Conservation (phyloP, 2,797 vertebrate genomes). For the Pseudochromis fuscus region DNA sequence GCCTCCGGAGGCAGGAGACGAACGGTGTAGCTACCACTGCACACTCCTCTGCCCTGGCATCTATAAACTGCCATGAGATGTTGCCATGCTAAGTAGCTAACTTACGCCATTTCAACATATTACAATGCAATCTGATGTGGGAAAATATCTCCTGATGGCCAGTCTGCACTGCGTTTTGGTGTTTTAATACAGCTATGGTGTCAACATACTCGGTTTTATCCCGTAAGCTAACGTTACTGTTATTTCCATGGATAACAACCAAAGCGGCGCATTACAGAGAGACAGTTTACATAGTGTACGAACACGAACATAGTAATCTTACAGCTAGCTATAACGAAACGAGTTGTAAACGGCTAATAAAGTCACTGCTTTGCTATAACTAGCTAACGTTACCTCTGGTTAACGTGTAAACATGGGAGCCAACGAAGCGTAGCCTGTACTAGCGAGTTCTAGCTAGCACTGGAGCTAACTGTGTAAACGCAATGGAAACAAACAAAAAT, state of each 20-base stretch:
- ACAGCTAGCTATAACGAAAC: not conserved
- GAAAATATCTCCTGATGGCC: not conserved
- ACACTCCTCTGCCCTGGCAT: conserved; percentile 41
- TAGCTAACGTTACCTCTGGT: conserved; percentile 27
- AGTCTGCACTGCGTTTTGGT: not conserved
- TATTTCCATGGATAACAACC: not conserved
- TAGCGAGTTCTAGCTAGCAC: conserved; percentile 1
- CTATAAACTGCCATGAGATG: conserved; percentile 49
- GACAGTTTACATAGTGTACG: not conserved
- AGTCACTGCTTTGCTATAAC: no score
- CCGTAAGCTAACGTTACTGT: not conserved
- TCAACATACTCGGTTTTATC: not conserved
- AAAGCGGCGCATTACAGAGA: not conserved
- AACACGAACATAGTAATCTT: not conserved
- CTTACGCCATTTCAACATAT: conserved; percentile 9
- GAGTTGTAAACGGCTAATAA: not conserved
- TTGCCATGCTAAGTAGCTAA: conserved; percentile 34
- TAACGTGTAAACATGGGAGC: conserved; percentile 63
- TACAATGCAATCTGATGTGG: not conserved
- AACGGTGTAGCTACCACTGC: conserved; percentile 22
- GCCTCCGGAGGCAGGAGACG: conserved; percentile 19
- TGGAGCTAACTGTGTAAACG: not conserved
- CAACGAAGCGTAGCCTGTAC: conserved; percentile 23
- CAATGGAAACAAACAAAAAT: not conserved
- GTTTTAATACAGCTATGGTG: not conserved